Evolutionary conservation across 2,797 vertebrate species (phyloP).

Genomic region (Characodon lateralis): DNA sequence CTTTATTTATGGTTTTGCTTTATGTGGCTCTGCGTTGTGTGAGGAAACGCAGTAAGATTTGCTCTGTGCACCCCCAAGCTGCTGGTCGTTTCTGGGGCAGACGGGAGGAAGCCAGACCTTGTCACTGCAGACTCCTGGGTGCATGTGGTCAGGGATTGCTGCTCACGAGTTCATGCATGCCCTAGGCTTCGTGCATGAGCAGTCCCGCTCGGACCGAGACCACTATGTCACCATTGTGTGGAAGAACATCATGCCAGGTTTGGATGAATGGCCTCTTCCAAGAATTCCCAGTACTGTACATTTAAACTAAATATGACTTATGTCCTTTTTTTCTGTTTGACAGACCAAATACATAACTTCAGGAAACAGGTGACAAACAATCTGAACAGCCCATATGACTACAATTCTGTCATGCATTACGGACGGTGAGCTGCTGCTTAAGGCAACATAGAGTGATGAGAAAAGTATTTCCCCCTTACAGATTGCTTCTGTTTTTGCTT

Average conservation of each 20-base stretch:
- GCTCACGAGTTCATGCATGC: conserved; percentile 88
- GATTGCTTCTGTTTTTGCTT: not conserved
- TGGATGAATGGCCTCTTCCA: not conserved
- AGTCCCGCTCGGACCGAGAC: conserved; percentile 88
- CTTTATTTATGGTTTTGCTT: not conserved
- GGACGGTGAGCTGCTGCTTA: conserved; percentile 77
- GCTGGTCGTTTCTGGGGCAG: conserved; percentile 88
- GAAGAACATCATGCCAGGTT: conserved; percentile 86
- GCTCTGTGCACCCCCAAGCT: conserved; percentile 69
- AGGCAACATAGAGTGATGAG: not conserved
- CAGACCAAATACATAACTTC: conserved; percentile 84
- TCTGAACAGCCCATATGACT: conserved; percentile 87
- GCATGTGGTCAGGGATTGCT: conserved; percentile 86
- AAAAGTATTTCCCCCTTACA: not conserved
- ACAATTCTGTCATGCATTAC: conserved; percentile 90
- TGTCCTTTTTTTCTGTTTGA: conserved; percentile 22
- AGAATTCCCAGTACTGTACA: not conserved
- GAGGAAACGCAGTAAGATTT: not conserved
- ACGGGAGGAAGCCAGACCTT: conserved; percentile 84
- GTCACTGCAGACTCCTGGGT: conserved; percentile 86
- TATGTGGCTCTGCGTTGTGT: not conserved
- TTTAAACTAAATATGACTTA: not conserved
- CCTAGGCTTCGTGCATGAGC: conserved; percentile 89
- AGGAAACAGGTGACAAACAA: conserved; percentile 86
- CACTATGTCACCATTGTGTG: conserved; percentile 84